phyloP scores from a whole-genome alignment of 2,888 invertebrate genomes.

The Drosophila imparisetae region DNA sequence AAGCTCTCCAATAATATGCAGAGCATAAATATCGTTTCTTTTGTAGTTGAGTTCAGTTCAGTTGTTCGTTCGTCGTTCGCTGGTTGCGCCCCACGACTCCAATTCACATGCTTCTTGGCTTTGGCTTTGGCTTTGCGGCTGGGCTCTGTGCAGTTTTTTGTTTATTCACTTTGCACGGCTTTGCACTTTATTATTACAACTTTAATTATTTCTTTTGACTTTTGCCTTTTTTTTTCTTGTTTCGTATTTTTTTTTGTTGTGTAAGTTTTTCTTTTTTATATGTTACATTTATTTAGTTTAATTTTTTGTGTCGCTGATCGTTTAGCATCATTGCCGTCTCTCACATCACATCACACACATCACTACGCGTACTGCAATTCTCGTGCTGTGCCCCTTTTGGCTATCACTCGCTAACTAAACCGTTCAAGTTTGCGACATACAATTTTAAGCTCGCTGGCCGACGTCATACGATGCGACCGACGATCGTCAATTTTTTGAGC shows the following conservation, averaged over 20 bases:
- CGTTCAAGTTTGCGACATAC: conserved; percentile 54
- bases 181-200: conserved; percentile 47
- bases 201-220: conserved; percentile 12
- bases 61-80: conserved; percentile 12
- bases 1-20: conserved; percentile 56
- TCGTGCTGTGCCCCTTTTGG: conserved; percentile 61
- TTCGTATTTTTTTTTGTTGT: conserved; percentile 4
- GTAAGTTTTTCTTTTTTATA: conserved; percentile 14
- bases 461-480: conserved; percentile 25
- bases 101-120: conserved; percentile 42
- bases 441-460: conserved; percentile 56
- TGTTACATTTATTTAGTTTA: conserved; percentile 47
- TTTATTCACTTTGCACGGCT: conserved; percentile 46
- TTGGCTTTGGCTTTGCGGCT: conserved; percentile 8
- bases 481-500: conserved; percentile 40
- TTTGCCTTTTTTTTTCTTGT: conserved; percentile 17
- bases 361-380: conserved; percentile 40
- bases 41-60: neutral
- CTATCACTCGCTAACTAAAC: conserved; percentile 65
- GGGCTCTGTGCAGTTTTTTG: conserved; percentile 38
- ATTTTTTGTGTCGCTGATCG: conserved; percentile 18
- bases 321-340: conserved; percentile 33
- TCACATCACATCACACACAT: conserved; percentile 42
- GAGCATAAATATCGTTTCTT: conserved; percentile 58
- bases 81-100: conserved; percentile 25